Conservation (phyloP, 2,797 vertebrate species). For the Thunnus albacares region DNA sequence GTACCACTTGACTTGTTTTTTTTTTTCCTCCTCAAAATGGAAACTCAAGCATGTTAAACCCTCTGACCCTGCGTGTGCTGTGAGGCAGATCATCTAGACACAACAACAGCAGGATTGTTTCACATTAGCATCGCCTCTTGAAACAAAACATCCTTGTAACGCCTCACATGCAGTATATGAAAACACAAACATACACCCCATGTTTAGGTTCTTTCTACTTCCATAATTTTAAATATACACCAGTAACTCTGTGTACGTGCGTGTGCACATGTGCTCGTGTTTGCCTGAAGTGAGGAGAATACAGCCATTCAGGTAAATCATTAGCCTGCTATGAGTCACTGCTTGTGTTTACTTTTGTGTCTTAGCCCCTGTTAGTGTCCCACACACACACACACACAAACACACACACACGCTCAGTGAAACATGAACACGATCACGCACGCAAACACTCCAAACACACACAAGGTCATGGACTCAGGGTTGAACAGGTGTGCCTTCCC, state of each 20-base stretch:
- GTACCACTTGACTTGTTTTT: conserved; percentile 13
- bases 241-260: conserved; percentile 30
- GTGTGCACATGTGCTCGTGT: conserved; percentile 41
- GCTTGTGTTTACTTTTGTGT: conserved; percentile 72
- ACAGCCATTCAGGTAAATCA: conserved; percentile 80
- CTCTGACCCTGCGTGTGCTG: conserved; percentile 52
- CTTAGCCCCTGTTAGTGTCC: conserved; percentile 54
- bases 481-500: conserved; percentile 76
- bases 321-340: conserved; percentile 80
- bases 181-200: not conserved
- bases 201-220: conserved; percentile 18
- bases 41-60: conserved; percentile 43
- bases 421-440: conserved; percentile 30
- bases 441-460: conserved; percentile 12
- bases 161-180: not conserved
- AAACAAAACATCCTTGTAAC: conserved; percentile 13
- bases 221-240: conserved; percentile 1
- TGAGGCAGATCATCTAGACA: conserved; percentile 46
- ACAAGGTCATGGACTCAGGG: conserved; percentile 64
- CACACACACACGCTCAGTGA: conserved; percentile 13
- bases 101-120: conserved; percentile 46
- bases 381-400: conserved; percentile 34
- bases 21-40: conserved; percentile 8
- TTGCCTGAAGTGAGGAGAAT: conserved; percentile 52
- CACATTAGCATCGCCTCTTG: not conserved